Evolutionary conservation across 2,113 vertebrate species (phyloP), one percentile per base, ranked within the genome.

Genomic region (Cathartes aura): DNA sequence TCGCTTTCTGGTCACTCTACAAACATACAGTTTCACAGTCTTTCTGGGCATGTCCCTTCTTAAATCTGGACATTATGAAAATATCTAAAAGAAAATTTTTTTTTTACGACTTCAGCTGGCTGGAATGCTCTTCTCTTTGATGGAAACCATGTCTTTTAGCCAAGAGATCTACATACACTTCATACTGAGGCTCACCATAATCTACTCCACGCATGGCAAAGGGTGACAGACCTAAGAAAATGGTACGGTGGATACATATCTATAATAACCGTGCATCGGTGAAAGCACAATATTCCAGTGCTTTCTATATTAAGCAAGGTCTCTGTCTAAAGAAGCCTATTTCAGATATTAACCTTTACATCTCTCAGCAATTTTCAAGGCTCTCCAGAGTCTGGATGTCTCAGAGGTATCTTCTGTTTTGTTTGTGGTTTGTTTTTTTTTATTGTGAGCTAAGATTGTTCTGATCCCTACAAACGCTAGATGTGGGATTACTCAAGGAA

Each of bases 181-280:
- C 34, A 11, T 18, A 42, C 2, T 45, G 24, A 85, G 26, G 47
- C 10, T 73, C 29, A 59, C 20, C 23, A 24, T 68, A n/a, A 58
- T 36, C 15, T 89, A 34, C 32, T 68, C 48, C 16, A 62, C 11
- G 12, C 55, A 20, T 9, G 42, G 47, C 15, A 87, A 91, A 74
- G 22, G 29, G 6, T 2, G 1, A 47, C 58, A 80, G 32, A 82
- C 20, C 12, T 58, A 50, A 71, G 27, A 53, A 90, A 79, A 48
- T 12, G 5, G 42, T 67, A 30, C 12, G 8, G 6, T 0, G 0
- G 36, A 3, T 67, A 32, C 7, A 6, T 50, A 34, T 27, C 24
- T 73, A 8, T 34, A 66, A 36, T 19, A 75, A 66, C 8, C 9
- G 9, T 1, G 1, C 17, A 29, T 17, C 18, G 17, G 18, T 45